Evolutionary conservation across 2,797 vertebrate genomes (phyloP).

Genomic region (Momotus momota): DNA sequence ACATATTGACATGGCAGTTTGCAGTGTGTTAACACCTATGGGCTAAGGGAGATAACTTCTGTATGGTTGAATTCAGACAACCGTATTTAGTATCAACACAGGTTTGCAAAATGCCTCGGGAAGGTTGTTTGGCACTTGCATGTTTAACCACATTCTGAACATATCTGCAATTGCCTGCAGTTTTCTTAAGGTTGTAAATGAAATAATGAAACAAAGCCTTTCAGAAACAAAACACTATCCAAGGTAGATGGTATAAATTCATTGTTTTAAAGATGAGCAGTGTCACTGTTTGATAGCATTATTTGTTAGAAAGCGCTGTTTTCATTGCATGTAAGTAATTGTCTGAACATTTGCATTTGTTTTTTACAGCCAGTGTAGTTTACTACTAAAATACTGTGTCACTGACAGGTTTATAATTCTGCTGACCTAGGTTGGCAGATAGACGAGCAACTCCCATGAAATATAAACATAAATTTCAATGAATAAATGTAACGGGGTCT

Average conservation of each 20-base stretch:
- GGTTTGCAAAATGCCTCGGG: not conserved
- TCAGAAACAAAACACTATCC: not conserved
- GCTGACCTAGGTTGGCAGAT: constrained; percentile 69
- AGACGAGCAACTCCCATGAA: constrained; percentile 39
- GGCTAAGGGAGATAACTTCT: not conserved
- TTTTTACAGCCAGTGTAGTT: constrained; percentile 59
- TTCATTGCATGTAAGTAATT: constrained; percentile 60
- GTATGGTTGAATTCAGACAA: not conserved
- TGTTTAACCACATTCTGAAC: not conserved
- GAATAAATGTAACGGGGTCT: constrained; percentile 67
- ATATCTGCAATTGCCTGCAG: not conserved
- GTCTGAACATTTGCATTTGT: constrained; percentile 54
- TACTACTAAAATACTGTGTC: constrained; percentile 66
- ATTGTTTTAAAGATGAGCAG: constrained; percentile 34
- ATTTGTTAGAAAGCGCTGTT: constrained; percentile 54
- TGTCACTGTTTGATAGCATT: constrained; percentile 17
- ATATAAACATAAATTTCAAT: constrained; percentile 68
- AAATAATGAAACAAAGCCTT: not conserved
- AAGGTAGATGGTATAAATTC: constrained; percentile 16
- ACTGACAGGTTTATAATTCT: constrained; percentile 75
- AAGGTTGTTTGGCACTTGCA: not conserved
- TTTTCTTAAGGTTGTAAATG: not conserved
- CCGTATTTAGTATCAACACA: not conserved
- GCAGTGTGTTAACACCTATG: not conserved
- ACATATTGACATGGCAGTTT: not conserved